These are phyloP conservation scores for Tenrec ecaudatus DNA, from an alignment of 2,113 vertebrate species.

Conservation along the genomic window DNA sequence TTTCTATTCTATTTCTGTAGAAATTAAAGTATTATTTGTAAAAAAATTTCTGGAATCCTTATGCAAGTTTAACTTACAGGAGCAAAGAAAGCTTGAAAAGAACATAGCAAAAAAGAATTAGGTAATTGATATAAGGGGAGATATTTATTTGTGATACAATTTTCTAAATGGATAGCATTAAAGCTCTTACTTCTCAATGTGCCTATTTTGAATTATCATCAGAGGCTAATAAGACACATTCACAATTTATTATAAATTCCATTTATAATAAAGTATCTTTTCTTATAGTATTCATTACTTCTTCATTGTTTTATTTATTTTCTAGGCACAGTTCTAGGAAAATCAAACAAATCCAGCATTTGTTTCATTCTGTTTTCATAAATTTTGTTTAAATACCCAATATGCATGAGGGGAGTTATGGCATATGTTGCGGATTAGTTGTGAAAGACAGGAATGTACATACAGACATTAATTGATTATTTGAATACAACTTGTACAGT, in stretches of 20 bases:
- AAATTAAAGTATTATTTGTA: neutral
- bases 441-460: neutral
- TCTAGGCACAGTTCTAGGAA: too few species aligned
- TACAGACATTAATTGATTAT: neutral
- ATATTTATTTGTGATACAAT: neutral
- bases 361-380: neutral
- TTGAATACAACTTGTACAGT: neutral
- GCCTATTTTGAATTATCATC: neutral
- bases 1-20: neutral
- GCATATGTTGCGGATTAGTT: neutral
- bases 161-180: neutral
- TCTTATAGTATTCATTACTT: neutral
- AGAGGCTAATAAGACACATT: neutral
- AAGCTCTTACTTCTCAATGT: neutral
- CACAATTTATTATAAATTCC: neutral
- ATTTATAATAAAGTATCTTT: neutral
- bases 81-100: neutral
- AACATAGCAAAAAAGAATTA: neutral
- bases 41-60: neutral
- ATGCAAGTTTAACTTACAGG: neutral
- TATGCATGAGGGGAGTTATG: neutral
- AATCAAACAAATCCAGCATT: neutral
- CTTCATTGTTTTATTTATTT: neutral
- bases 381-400: neutral
- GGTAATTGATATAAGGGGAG: neutral